Evolutionary conservation across 1,140 invertebrate genomes (phyloP).

Genomic region (Tetramorium parvispinum): DNA sequence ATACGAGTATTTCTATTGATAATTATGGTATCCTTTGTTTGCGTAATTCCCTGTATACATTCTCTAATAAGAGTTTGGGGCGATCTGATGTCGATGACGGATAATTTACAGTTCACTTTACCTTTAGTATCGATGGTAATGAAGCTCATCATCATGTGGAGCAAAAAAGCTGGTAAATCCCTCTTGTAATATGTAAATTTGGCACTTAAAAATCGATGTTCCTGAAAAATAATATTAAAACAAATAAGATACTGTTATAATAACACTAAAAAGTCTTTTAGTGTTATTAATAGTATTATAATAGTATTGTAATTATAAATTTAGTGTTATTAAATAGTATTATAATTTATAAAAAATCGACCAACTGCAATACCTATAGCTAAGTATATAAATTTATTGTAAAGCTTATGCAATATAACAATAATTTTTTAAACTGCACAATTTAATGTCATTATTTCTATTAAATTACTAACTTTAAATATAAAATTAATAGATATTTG

Average conservation of each 20-base stretch:
- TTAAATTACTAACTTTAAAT: background rate
- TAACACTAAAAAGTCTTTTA: background rate
- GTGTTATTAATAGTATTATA: background rate
- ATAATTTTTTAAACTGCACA: background rate
- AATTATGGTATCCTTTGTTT: conserved; percentile 8
- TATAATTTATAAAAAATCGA: background rate
- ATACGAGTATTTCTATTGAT: background rate
- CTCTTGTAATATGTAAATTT: background rate
- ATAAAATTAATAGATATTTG: background rate
- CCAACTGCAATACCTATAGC: background rate
- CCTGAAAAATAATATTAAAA: conserved; percentile 3
- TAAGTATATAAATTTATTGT: background rate
- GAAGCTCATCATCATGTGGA: conserved; percentile 33
- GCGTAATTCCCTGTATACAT: conserved; percentile 22
- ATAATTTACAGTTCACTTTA: conserved; percentile 43
- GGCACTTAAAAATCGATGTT: background rate
- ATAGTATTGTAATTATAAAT: too few species aligned
- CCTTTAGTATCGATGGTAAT: conserved; percentile 42
- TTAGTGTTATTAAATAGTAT: too few species aligned
- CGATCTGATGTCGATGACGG: conserved; percentile 9
- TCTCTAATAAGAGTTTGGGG: conserved; percentile 31
- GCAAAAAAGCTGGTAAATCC: conserved; percentile 29
- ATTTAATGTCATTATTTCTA: background rate
- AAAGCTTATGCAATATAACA: background rate
- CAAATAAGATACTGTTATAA: background rate